Evolutionary conservation across 35 echinoderm and acorn worm species (phyloP).

Genomic region (Diadema setosum): DNA sequence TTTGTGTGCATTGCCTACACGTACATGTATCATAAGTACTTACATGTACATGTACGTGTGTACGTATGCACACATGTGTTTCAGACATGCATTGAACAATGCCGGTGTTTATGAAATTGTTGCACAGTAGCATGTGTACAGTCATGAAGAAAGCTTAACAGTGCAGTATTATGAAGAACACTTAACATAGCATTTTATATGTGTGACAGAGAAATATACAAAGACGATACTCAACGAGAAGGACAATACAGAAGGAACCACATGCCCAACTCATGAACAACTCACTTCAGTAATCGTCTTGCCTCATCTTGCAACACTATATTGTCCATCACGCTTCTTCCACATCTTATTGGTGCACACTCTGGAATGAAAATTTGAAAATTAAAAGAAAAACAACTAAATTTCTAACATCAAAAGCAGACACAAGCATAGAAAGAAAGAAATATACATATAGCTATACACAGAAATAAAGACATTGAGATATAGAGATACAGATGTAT

Average conservation of each 20-base stretch:
- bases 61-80: not conserved
- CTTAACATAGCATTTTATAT: not conserved
- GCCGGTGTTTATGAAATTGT: too few relatives aligned
- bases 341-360: constrained; percentile 42
- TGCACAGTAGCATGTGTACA: too few relatives aligned
- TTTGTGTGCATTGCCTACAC: too few relatives aligned
- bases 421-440: too few relatives aligned
- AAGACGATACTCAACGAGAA: not conserved
- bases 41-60: not conserved
- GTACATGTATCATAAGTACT: not conserved
- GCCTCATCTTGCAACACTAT: constrained; percentile 27
- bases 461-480: too few relatives aligned
- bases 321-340: constrained; percentile 25
- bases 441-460: too few relatives aligned
- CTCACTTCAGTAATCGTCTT: constrained; percentile 42
- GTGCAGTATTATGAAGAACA: not conserved
- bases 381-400: not conserved
- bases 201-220: not conserved
- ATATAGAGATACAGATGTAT: too few relatives aligned
- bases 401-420: not conserved
- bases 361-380: not conserved
- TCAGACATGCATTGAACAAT: too few relatives aligned
- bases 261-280: too few relatives aligned
- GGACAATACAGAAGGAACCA: not conserved
- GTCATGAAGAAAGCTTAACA: too few relatives aligned